A percentile compares a stretch with the other conserved stretches of the same genome.
Conservation (phyloP, 2,113 vertebrate species). For the Terrapene triunguis region DNA sequence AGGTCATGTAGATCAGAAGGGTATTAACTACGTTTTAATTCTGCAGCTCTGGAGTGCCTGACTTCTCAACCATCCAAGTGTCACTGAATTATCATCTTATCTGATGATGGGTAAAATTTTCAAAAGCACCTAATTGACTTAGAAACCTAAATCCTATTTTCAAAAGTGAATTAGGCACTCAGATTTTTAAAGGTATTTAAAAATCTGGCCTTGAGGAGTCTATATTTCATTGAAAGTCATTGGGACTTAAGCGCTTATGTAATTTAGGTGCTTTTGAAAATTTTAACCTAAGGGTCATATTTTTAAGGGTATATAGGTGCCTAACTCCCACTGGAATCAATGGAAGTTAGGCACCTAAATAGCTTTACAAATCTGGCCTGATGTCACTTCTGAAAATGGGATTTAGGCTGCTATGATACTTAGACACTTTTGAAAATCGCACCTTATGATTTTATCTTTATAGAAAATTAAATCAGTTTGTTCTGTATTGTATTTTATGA, state of each 20-base stretch:
- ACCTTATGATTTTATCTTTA: not conserved
- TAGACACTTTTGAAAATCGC: too few species aligned
- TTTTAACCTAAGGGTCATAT: not conserved
- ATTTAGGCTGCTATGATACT: not conserved
- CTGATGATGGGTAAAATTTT: not conserved
- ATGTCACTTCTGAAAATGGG: not conserved
- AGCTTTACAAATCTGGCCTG: too few species aligned
- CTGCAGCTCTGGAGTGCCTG: not conserved
- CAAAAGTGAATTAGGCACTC: not conserved
- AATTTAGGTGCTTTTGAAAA: not conserved
- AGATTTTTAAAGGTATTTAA: not conserved
- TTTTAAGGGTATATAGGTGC: too few species aligned
- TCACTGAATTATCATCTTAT: not conserved
- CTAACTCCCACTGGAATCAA: too few species aligned
- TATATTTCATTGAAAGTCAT: not conserved
- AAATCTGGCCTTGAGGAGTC: not conserved
- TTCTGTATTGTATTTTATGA: not conserved
- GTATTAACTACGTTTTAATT: not conserved
- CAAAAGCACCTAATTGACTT: not conserved
- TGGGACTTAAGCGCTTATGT: not conserved
- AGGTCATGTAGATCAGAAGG: too few species aligned
- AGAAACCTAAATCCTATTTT: not conserved
- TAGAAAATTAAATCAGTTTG: not conserved
- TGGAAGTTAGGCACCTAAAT: too few species aligned
- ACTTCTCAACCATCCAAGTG: not conserved